Percentiles rank a stretch among this genome's conserved stretches.
These are phyloP conservation scores for Momotus momota DNA, from an alignment of 2,797 vertebrate genomes.

Conservation along the genomic window DNA sequence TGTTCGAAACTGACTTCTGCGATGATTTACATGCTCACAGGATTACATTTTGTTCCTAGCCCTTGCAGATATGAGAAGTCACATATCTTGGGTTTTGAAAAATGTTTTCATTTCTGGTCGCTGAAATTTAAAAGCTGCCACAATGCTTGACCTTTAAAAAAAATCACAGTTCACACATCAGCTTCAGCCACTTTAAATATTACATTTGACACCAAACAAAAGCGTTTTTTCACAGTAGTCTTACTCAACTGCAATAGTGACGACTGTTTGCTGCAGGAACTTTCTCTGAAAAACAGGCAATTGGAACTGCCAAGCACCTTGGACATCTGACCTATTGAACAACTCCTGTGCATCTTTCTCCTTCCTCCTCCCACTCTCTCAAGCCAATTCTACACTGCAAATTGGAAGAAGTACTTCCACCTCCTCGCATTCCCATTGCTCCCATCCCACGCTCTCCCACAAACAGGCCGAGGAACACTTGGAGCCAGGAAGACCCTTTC, in stretches of 20 bases:
- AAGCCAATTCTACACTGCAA: neutral
- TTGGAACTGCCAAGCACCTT: fast-evolving
- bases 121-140: neutral
- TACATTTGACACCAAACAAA: neutral
- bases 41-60: neutral
- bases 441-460: neutral
- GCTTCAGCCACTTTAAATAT: neutral
- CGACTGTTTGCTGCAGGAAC: neutral
- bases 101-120: neutral
- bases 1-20: neutral
- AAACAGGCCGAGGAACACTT: neutral
- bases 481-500: neutral
- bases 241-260: neutral
- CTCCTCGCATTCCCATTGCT: neutral
- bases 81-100: neutral
- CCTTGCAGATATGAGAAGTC: neutral
- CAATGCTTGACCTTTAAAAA: neutral
- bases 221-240: neutral
- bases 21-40: neutral
- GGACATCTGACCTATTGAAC: fast-evolving
- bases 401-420: neutral
- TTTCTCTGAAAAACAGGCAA: neutral
- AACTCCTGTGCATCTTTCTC: neutral
- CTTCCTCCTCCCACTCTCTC: neutral
- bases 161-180: neutral